phyloP scores from a whole-genome alignment of 2,113 vertebrate genomes.

The Tringa solitaria region DNA sequence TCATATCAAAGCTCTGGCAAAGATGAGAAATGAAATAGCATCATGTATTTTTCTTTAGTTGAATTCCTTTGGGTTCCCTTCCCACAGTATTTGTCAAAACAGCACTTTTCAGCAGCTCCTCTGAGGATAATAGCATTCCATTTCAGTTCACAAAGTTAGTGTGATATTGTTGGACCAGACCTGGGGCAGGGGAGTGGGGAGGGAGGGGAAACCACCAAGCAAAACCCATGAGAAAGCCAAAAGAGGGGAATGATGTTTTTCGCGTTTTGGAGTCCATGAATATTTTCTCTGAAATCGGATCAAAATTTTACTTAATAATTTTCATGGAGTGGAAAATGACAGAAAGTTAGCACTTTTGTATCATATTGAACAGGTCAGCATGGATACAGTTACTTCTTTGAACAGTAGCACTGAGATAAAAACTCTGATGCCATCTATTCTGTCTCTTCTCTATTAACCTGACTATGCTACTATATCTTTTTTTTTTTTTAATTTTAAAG shows the following conservation, averaged over 20 bases:
- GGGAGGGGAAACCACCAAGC: neutral
- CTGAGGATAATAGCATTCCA: conserved; percentile 9
- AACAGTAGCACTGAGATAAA: neutral
- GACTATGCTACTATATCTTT: neutral
- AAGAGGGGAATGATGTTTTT: neutral
- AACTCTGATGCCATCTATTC: neutral
- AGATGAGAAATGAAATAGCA: conserved; percentile 45
- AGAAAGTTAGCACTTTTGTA: neutral
- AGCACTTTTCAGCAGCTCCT: conserved; percentile 57
- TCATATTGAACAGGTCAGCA: neutral
- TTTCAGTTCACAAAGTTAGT: conserved; percentile 30
- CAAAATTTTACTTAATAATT: neutral
- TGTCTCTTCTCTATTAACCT: neutral
- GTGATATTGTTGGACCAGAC: neutral
- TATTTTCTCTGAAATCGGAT: conserved; percentile 8
- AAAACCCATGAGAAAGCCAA: neutral
- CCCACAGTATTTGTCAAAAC: conserved; percentile 61
- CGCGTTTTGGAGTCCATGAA: neutral
- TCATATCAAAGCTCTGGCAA: conserved; percentile 20
- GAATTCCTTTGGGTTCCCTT: conserved; percentile 48
- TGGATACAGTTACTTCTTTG: neutral
- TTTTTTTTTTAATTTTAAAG: neutral
- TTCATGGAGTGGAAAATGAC: neutral
- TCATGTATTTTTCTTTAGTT: conserved; percentile 38
- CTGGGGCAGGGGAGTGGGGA: neutral